These are phyloP conservation scores for Clarias batrachus DNA, from an alignment of 2,113 vertebrate species.

Conservation along the genomic window DNA sequence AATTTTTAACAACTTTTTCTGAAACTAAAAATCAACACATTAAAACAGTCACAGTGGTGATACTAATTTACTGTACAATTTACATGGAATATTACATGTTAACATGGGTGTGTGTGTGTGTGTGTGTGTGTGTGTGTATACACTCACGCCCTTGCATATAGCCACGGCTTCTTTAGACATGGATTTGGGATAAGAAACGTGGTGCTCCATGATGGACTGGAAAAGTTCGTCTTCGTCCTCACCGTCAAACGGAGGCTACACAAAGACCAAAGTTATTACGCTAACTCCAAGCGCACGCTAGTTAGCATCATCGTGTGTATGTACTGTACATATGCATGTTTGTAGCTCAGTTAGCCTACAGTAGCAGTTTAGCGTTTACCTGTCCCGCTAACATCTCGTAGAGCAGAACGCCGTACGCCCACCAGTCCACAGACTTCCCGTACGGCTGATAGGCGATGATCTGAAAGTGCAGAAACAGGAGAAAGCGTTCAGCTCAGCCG, in stretches of 20 bases:
- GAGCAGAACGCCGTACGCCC: conserved; percentile 95
- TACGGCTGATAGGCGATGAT: conserved; percentile 99
- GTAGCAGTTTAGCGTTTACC: conserved; percentile 68
- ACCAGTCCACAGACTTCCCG: conserved; percentile 97
- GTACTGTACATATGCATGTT: no score
- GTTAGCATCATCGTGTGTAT: no score
- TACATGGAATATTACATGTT: not conserved
- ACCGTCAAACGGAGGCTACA: conserved; percentile 93
- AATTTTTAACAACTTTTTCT: no score
- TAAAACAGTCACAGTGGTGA: no score
- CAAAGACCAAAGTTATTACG: not conserved
- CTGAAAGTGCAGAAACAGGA: conserved; percentile 64
- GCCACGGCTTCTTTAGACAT: conserved; percentile 98
- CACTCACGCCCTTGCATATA: conserved; percentile 96
- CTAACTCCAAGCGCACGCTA: no score
- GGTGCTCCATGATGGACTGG: conserved; percentile 99
- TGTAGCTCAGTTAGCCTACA: not conserved
- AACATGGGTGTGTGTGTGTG: not conserved
- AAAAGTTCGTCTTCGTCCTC: conserved; percentile 97
- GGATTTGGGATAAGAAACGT: conserved; percentile 94
- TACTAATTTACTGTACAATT: not conserved
- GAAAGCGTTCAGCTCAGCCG: not conserved
- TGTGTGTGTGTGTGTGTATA: not conserved
- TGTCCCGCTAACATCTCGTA: conserved; percentile 98
- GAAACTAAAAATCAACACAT: no score